phyloP scores from a whole-genome alignment of 2,888 invertebrate genomes.

The Amphipyra tragopoginis region DNA sequence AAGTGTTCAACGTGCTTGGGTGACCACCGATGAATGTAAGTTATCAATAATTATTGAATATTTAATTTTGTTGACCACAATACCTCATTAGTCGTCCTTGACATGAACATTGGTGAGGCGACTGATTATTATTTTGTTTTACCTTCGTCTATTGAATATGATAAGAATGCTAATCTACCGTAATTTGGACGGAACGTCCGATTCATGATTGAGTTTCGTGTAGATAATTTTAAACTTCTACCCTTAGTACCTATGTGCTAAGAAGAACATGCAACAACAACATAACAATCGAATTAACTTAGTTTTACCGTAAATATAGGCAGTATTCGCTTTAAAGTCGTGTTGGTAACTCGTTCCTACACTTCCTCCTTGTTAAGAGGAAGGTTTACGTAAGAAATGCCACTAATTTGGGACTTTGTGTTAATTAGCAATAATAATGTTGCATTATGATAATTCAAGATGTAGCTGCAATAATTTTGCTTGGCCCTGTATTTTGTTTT shows the following conservation, averaged over 20 bases:
- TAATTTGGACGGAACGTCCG: constrained; percentile 28
- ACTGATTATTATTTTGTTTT: constrained; percentile 16
- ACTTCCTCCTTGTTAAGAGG: no score
- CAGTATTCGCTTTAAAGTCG: no score
- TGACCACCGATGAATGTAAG: constrained; percentile 83
- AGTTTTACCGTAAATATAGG: constrained; percentile 19
- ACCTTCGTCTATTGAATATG: constrained; percentile 14
- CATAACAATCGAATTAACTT: constrained; percentile 4
- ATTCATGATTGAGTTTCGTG: constrained; percentile 17
- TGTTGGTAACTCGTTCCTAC: neutral
- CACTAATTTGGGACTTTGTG: neutral
- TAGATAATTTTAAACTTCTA: constrained; percentile 11
- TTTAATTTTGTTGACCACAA: constrained; percentile 9
- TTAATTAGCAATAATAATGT: neutral
- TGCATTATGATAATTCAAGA: constrained; percentile 15
- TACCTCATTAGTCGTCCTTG: constrained; percentile 24
- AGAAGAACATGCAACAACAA: constrained; percentile 4
- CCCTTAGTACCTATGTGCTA: neutral
- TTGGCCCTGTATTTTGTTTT: constrained; percentile 25
- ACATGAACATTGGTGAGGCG: constrained; percentile 4
- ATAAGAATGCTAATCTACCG: constrained; percentile 29
- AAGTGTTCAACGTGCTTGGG: constrained; percentile 57
- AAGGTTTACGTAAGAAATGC: constrained; percentile 1
- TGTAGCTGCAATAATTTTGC: constrained; percentile 15
- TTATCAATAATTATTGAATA: constrained; percentile 15